Percentiles rank a stretch among this genome's conserved stretches.
Evolutionary conservation across 2,888 invertebrate genomes (phyloP).

Genomic region (Lycophotia porphyrea): DNA sequence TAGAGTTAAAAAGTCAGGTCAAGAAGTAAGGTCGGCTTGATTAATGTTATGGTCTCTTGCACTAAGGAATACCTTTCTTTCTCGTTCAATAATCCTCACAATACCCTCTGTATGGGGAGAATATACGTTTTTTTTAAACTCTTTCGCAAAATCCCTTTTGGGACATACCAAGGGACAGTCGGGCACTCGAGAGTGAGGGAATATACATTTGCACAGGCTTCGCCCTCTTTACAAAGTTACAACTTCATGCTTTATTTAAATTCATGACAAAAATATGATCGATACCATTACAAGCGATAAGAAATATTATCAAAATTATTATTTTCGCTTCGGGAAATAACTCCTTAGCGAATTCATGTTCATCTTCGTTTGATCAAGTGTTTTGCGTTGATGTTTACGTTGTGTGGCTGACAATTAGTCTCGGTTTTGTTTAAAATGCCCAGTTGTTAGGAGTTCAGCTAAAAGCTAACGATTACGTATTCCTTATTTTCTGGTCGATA

Average conservation of each 20-base stretch:
- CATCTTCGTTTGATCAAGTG: conserved; percentile 5
- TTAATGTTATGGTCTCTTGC: background rate
- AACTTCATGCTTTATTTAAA: background rate
- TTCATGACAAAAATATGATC: background rate
- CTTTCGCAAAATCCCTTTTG: background rate
- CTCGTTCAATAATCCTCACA: background rate
- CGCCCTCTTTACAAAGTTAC: background rate
- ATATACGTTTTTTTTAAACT: background rate
- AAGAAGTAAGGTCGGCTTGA: too few relatives aligned
- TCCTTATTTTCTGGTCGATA: conserved; percentile 1
- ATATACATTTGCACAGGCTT: background rate
- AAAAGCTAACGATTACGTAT: conserved; percentile 1
- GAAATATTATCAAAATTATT: too few relatives aligned
- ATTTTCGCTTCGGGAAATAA: too few relatives aligned
- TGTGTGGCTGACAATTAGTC: background rate
- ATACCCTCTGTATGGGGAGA: background rate
- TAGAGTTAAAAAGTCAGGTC: background rate
- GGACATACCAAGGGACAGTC: too few relatives aligned
- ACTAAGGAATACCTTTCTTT: background rate
- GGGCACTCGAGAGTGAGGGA: too few relatives aligned
- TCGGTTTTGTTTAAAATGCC: background rate
- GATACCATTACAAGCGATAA: too few relatives aligned
- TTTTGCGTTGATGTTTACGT: background rate
- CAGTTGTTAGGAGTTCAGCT: conserved; percentile 1
- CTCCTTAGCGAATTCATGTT: too few relatives aligned